These are phyloP conservation scores for Muraenolepis orangiensis DNA, from an alignment of 2,797 vertebrate species.

Conservation along the genomic window DNA sequence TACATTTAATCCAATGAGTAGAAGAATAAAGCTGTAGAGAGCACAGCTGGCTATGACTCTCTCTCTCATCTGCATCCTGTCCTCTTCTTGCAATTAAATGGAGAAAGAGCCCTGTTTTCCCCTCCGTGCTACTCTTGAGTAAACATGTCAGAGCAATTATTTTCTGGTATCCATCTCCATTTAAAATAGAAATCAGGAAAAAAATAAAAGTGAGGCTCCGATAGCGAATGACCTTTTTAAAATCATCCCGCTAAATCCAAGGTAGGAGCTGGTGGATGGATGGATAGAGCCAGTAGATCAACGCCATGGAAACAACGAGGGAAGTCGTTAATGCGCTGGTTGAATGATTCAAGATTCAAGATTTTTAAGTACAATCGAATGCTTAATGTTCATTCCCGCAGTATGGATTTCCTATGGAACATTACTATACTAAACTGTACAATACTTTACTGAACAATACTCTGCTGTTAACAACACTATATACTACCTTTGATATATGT, in stretches of 20 bases:
- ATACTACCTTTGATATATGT: too few species aligned
- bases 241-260: neutral
- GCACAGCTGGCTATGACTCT: neutral
- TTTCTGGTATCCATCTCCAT: constrained; percentile 26
- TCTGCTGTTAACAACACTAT: too few species aligned
- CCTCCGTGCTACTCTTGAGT: constrained; percentile 10
- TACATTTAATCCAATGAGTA: neutral
- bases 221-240: neutral
- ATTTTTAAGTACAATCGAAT: too few species aligned
- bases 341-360: too few species aligned
- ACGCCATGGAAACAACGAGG: neutral
- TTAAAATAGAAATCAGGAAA: constrained; percentile 13
- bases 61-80: constrained; percentile 35
- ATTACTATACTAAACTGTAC: too few species aligned
- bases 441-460: too few species aligned
- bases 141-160: constrained; percentile 33
- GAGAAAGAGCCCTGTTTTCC: neutral
- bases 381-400: too few species aligned
- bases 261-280: constrained; percentile 17
- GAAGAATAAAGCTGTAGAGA: neutral
- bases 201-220: neutral
- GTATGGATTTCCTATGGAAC: too few species aligned
- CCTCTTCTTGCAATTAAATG: neutral
- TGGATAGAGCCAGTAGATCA: neutral
- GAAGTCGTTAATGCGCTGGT: constrained; percentile 23